Evolutionary conservation across 2,888 invertebrate species (phyloP).

Genomic region (Caenorhabditis uteleia): DNA sequence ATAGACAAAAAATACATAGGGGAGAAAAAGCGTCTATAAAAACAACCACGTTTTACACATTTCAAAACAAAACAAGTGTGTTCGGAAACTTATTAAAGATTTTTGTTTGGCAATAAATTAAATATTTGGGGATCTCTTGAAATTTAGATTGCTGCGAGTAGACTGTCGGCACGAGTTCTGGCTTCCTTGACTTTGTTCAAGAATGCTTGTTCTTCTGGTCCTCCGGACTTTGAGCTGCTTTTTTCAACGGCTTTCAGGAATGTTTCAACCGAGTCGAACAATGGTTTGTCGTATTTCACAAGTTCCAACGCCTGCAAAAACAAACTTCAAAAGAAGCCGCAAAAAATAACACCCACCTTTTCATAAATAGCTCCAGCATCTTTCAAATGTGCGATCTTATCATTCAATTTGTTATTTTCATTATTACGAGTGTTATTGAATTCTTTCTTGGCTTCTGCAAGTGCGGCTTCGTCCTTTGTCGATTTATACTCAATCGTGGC

Average conservation of each 20-base stretch:
- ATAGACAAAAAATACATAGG: no score
- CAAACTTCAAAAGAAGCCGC: neutral
- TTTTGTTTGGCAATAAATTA: no score
- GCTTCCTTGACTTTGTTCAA: conserved; percentile 45
- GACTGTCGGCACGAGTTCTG: conserved; percentile 43
- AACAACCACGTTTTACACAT: no score
- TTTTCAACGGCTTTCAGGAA: conserved; percentile 71
- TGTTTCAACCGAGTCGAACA: conserved; percentile 70
- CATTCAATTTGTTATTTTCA: conserved; percentile 74
- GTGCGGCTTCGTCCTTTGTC: conserved; percentile 71
- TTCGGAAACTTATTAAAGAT: no score
- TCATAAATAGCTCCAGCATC: conserved; percentile 71
- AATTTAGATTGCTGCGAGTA: conserved; percentile 37
- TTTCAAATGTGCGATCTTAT: conserved; percentile 7
- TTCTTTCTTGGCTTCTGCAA: conserved; percentile 69
- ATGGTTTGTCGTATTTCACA: conserved; percentile 74
- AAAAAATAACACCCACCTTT: conserved; percentile 56
- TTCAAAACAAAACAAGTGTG: no score
- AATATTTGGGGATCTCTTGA: no score
- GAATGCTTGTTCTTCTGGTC: conserved; percentile 47
- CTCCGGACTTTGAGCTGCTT: conserved; percentile 40
- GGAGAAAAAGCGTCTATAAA: no score
- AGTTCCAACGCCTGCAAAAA: conserved; percentile 73
- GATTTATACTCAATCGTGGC: conserved; percentile 76
- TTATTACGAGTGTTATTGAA: conserved; percentile 76